Conservation (phyloP, 2,888 invertebrate genomes). For the Synanthedon andrenaeformis region DNA sequence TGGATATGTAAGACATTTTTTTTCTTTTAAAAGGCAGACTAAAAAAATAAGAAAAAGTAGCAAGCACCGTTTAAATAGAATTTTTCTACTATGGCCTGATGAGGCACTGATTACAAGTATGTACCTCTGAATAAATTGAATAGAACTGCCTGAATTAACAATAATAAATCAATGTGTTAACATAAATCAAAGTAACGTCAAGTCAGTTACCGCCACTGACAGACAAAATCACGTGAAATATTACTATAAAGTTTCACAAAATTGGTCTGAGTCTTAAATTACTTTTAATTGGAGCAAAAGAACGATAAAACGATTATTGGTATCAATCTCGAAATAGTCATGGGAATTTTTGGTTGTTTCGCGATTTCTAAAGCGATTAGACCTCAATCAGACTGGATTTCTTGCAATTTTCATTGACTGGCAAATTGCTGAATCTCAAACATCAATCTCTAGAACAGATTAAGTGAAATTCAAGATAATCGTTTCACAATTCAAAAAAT, state of each 20-base stretch:
- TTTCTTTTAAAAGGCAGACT: too few species aligned
- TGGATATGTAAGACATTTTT: too few species aligned
- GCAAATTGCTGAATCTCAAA: constrained; percentile 51
- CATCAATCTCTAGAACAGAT: constrained; percentile 31
- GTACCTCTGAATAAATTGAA: constrained; percentile 24
- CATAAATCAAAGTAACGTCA: constrained; percentile 40
- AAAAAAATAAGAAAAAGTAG: too few species aligned
- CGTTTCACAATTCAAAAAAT: background rate
- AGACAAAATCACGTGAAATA: constrained; percentile 51
- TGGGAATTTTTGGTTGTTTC: constrained; percentile 36
- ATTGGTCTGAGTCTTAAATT: constrained; percentile 50
- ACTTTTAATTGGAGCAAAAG: constrained; percentile 55
- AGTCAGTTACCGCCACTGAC: constrained; percentile 25
- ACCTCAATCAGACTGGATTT: constrained; percentile 51
- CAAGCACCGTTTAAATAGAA: too few species aligned
- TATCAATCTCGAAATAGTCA: constrained; percentile 41
- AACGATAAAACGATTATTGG: constrained; percentile 22
- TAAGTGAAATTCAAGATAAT: background rate
- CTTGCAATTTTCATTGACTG: constrained; percentile 68
- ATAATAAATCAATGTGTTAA: constrained; percentile 40
- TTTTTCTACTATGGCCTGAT: too few species aligned
- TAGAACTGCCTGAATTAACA: constrained; percentile 40
- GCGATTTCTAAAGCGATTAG: constrained; percentile 45
- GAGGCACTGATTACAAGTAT: too few species aligned
- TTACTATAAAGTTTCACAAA: constrained; percentile 19